Evolutionary conservation across 1,140 invertebrate species (phyloP).

Genomic region (Delia radicum): DNA sequence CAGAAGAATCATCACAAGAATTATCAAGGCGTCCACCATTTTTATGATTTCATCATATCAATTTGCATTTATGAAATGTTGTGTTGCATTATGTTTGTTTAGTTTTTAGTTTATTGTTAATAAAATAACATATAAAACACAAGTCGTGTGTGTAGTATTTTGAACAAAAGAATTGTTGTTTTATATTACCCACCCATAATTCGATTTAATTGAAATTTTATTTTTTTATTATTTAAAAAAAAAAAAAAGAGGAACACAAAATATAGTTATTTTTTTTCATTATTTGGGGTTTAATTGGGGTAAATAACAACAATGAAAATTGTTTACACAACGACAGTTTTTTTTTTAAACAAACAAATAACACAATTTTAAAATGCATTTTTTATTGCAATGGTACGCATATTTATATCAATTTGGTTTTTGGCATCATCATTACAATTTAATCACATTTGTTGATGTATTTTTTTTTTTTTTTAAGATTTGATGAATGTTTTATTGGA

Average conservation of each 20-base stretch:
- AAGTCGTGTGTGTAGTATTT: neutral
- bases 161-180: neutral
- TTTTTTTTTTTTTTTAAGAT: neutral
- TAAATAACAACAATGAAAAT: neutral
- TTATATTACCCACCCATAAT: neutral
- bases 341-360: neutral
- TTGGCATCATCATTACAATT: neutral
- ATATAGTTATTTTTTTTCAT: neutral
- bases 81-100: neutral
- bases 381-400: neutral
- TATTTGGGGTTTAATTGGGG: neutral
- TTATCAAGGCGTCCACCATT: neutral
- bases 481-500: neutral
- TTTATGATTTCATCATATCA: neutral
- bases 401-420: neutral
- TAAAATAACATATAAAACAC: neutral
- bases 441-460: neutral
- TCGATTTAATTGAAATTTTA: neutral
- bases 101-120: neutral
- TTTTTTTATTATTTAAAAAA: neutral
- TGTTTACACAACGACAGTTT: neutral
- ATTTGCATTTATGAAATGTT: neutral
- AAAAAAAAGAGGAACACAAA: neutral
- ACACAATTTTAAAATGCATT: neutral
- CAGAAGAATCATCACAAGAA: neutral